These are phyloP conservation scores for Zosterops lateralis DNA, from an alignment of 2,113 vertebrate species.

Conservation along the genomic window DNA sequence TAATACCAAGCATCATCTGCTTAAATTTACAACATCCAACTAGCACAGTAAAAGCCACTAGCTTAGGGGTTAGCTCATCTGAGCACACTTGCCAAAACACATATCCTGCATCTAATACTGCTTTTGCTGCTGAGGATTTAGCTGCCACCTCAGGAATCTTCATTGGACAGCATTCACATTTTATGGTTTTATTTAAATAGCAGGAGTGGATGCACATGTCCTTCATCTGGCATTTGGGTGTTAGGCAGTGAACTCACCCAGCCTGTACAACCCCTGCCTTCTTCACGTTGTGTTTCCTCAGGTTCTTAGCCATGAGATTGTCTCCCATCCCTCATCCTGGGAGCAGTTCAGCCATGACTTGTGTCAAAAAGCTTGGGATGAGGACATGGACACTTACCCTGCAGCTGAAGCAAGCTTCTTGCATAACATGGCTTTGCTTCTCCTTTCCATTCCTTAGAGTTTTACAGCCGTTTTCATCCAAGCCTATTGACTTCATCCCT, in stretches of 20 bases:
- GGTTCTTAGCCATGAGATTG: neutral
- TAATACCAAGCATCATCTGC: slow-evolving; percentile 60
- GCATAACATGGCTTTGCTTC: neutral
- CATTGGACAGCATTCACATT: neutral
- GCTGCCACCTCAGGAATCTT: slow-evolving; percentile 60
- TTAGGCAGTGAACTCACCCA: neutral
- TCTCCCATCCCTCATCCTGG: neutral
- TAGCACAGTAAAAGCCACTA: slow-evolving; percentile 36
- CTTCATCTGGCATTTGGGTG: neutral
- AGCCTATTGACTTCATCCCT: slow-evolving; percentile 55
- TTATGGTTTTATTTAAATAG: slow-evolving; percentile 38
- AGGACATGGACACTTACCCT: neutral
- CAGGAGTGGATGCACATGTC: neutral
- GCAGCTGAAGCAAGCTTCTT: slow-evolving; percentile 23
- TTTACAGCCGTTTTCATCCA: neutral
- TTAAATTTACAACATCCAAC: slow-evolving; percentile 62
- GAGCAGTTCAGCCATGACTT: neutral
- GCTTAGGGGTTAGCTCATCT: slow-evolving; percentile 49
- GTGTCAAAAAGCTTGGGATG: neutral
- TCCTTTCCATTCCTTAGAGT: slow-evolving; percentile 6
- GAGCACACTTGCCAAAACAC: slow-evolving; percentile 26
- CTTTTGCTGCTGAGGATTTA: slow-evolving; percentile 46
- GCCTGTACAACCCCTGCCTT: neutral
- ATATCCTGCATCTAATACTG: slow-evolving; percentile 44
- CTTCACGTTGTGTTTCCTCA: neutral